Base-by-base conservation (phyloP, 1,140 invertebrate species). In the Bombus waltoni region DNA sequence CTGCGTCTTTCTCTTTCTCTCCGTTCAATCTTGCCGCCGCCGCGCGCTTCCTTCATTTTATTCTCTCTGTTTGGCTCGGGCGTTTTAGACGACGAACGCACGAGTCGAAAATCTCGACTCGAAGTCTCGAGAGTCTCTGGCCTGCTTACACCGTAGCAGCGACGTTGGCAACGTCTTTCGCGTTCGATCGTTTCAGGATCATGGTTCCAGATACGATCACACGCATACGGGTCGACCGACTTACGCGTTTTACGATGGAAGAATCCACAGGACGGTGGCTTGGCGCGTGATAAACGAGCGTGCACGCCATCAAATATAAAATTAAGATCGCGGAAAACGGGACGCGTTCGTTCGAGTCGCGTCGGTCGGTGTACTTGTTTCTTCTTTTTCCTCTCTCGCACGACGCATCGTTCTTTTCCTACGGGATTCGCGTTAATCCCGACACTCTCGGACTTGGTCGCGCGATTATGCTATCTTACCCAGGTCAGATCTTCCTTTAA, bases 1-100 rank as follows among this genome's bases (percentile, higher is more conserved):
- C 88, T 87, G 74, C 75, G 62, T 59, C 68, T 82, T 59, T 74
- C 84, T 84, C 73, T 70, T 76, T 75, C 66, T 72, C 85, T 44
- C 68, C 57, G 53, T 87, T 83, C 68, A 66, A 59, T 70, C 44
- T 53, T 25, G 22, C 5, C 57, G 42, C 32, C 40, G 9, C 71
- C 71, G 8, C 40, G 5, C 57, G 11, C 32, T 32, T 42, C 13
- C 2, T 53, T 42, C 22, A 5, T 66, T 32, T 66, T 66, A 15
- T 32, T n/a, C 62, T 32, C 40, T 32, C 38, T 75, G 59, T 38
- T 73, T 75, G 47, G 62, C 59, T 62, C n/a, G 59, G 38, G 28
- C 79, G 62, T 76, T 88, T 80, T 38, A 73, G 57, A 42, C 68
- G n/a, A 11, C 42, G 68, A 22, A 32, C 32, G 15, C 62, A 47